Percentiles rank a stretch among this genome's conserved stretches.
Evolutionary conservation across 2,797 vertebrate genomes (phyloP).

Genomic region (Dendrocincla fuliginosa): DNA sequence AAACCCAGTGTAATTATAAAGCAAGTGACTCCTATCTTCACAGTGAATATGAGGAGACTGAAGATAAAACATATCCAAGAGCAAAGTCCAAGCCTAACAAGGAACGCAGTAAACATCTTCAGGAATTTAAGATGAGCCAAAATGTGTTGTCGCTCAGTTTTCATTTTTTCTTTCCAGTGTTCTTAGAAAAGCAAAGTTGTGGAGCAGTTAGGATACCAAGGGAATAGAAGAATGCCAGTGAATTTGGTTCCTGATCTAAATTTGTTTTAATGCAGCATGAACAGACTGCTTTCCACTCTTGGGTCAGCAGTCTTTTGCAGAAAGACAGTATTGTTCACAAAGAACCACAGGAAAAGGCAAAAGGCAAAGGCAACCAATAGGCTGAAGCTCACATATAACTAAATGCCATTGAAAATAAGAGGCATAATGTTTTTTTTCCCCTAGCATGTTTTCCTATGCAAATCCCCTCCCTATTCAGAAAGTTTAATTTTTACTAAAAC

Average conservation of each 20-base stretch:
- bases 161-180: conserved; percentile 60
- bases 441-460: conserved; percentile 31
- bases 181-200: conserved; percentile 75
- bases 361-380: conserved; percentile 67
- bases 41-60: neutral
- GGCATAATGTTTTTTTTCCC: neutral
- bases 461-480: conserved; percentile 18
- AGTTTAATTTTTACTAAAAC: neutral
- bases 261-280: conserved; percentile 75
- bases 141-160: conserved; percentile 18
- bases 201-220: conserved; percentile 69
- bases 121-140: conserved; percentile 57
- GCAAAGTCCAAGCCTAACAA: neutral
- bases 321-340: conserved; percentile 59
- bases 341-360: conserved; percentile 63
- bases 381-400: conserved; percentile 49
- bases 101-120: conserved; percentile 35
- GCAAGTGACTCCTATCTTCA: neutral
- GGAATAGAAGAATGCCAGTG: conserved; percentile 75
- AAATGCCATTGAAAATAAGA: conserved; percentile 63
- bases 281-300: conserved; percentile 71
- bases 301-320: conserved; percentile 72
- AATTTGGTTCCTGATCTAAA: conserved; percentile 73
- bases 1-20: neutral
- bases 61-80: neutral